phyloP scores from a whole-genome alignment of 2,888 invertebrate species.

The Sarcophaga rosellei region DNA sequence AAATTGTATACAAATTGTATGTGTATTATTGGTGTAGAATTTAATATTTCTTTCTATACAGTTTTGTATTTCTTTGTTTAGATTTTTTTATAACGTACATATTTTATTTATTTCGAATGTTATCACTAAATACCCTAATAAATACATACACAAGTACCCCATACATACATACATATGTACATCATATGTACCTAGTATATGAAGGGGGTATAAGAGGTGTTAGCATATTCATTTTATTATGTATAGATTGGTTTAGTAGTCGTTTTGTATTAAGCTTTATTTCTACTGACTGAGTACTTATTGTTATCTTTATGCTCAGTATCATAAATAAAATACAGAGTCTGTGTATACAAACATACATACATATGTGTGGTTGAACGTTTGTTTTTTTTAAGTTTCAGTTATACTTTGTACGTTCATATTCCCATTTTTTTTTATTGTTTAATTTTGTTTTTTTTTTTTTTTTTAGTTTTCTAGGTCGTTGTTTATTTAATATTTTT shows the following conservation, averaged over 20 bases:
- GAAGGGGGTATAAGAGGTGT: not conserved
- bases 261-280: slow-evolving; percentile 4
- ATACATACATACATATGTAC: not conserved
- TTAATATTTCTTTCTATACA: no score
- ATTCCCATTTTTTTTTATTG: not conserved
- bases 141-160: not conserved
- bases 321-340: not conserved
- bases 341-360: not conserved
- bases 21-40: no score
- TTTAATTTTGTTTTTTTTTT: not conserved
- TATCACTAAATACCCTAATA: slow-evolving; percentile 2
- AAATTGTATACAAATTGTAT: no score
- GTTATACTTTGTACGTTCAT: slow-evolving; percentile 10
- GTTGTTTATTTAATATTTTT: not conserved
- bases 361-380: no score
- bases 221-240: not conserved
- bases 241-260: not conserved
- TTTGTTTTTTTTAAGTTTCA: not conserved
- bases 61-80: no score
- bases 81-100: no score
- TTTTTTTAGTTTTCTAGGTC: not conserved
- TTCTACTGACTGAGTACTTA: not conserved
- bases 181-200: not conserved
- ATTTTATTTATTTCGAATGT: not conserved
- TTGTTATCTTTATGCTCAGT: not conserved